These are phyloP conservation scores for Acromyrmex charruanus DNA, from an alignment of 1,140 invertebrate species.

Conservation along the genomic window DNA sequence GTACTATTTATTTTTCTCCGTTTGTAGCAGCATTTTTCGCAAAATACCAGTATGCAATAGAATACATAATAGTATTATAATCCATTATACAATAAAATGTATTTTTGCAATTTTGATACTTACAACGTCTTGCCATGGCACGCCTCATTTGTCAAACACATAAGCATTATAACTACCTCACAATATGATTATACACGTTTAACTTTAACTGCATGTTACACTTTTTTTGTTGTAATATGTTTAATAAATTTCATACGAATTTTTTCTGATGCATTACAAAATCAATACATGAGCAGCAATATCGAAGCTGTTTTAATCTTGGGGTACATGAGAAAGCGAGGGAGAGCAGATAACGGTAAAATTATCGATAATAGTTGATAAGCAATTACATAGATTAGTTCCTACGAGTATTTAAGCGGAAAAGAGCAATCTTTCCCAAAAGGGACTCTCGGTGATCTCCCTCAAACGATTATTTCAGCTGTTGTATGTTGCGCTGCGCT, in stretches of 20 bases:
- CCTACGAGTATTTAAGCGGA: neutral
- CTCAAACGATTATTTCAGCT: conserved; percentile 59
- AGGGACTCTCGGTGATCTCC: neutral
- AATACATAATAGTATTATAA: too few relatives aligned
- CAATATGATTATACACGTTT: neutral
- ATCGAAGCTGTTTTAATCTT: neutral
- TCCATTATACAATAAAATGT: too few relatives aligned
- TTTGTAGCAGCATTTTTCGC: too few relatives aligned
- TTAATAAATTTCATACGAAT: neutral
- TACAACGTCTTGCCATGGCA: too few relatives aligned
- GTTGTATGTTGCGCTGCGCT: conserved; percentile 45
- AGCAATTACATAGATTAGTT: conserved; percentile 3
- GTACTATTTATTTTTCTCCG: too few relatives aligned
- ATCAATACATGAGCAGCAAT: neutral
- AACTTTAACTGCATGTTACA: too few relatives aligned
- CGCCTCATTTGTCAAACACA: neutral
- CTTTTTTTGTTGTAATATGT: neutral
- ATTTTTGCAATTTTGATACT: too few relatives aligned
- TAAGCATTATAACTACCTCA: neutral
- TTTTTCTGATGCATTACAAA: neutral
- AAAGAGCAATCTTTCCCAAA: neutral
- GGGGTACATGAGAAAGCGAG: neutral
- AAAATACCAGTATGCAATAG: too few relatives aligned
- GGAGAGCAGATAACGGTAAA: neutral
- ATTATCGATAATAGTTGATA: conserved; percentile 20